These are phyloP conservation scores for Yponomeuta plumbellus DNA, from an alignment of 2,888 invertebrate species.

Conservation along the genomic window DNA sequence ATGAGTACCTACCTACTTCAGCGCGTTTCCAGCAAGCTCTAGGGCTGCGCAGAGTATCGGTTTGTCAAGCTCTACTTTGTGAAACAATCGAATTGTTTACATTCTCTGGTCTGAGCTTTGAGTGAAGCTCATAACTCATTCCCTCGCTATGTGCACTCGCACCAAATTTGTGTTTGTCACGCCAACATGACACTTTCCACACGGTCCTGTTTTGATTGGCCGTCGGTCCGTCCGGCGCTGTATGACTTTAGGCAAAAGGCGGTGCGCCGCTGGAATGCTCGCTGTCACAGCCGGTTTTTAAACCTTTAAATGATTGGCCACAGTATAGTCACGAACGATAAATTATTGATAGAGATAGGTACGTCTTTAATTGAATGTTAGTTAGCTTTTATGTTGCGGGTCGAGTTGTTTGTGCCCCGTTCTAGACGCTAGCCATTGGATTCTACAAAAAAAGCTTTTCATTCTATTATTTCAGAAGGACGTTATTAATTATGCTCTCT, in stretches of 20 bases:
- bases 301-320: conserved; percentile 45
- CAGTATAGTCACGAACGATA: conserved; percentile 42
- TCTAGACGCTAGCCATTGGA: not conserved
- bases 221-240: conserved; percentile 8
- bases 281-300: conserved; percentile 43
- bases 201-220: conserved; percentile 25
- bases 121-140: not conserved
- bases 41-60: not conserved
- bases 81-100: not conserved
- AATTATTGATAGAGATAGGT: conserved; percentile 35
- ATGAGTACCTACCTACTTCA: too few relatives aligned
- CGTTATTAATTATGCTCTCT: not conserved
- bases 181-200: conserved; percentile 39
- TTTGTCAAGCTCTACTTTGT: not conserved
- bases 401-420: conserved; percentile 25
- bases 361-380: conserved; percentile 26
- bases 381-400: conserved; percentile 14
- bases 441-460: not conserved
- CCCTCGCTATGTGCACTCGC: conserved; percentile 17
- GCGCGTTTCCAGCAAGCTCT: not conserved
- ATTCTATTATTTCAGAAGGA: not conserved
- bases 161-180: conserved; percentile 37
- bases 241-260: conserved; percentile 15
- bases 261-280: conserved; percentile 25
- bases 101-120: not conserved